Evolutionary conservation across 2,797 vertebrate genomes (phyloP), one percentile per base, ranked within the genome.

Genomic region (Salmo trutta): DNA sequence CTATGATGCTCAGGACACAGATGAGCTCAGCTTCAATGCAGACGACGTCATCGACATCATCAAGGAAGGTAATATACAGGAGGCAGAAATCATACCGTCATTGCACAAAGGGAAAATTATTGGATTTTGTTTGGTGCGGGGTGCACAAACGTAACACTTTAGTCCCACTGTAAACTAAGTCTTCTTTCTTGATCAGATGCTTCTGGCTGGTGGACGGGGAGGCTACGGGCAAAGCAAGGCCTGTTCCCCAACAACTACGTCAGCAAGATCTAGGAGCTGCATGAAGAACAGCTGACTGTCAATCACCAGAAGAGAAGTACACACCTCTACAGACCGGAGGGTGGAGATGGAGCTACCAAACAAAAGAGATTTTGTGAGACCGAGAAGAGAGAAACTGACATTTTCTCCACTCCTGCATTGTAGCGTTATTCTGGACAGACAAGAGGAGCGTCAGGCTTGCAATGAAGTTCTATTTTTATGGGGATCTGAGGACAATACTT

Each of bases 191-290:
- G 59, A 56, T 17, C 83, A 99, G 98, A 99, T 86, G 93, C 93
- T 47, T 99, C 98, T 0, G 98, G 98, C 53, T 99, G 98, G 98
- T 99, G 98, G 98, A 98, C 93, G 0, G 98, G 98, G 77, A 94
- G 97, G 88, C 94, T 99, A 72, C 95, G 98, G 81, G 97, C 97
- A 74, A 99, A 99, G 80, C 97, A 99, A 89, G 98, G 98, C 80
- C 95, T 99, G 65, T 99, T 99, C 88, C 98, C 98, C 81, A 99
- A 98, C 93, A 99, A 99, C 90, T 99, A 99, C 0, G 98, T 99
- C 89, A 94, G 93, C 82, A 99, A 99, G 91, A 95, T 99, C 88
- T 99, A 95, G 93, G 73, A 81, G 86, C 84, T 82, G 81, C 83
- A 3, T 52, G 77, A 77, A 74, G 53, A 51, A 33, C 73, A 64